A percentile compares a stretch with the other conserved stretches of the same genome.
phyloP scores from a whole-genome alignment of 2,113 vertebrate genomes.

The Lasiurus borealis region DNA sequence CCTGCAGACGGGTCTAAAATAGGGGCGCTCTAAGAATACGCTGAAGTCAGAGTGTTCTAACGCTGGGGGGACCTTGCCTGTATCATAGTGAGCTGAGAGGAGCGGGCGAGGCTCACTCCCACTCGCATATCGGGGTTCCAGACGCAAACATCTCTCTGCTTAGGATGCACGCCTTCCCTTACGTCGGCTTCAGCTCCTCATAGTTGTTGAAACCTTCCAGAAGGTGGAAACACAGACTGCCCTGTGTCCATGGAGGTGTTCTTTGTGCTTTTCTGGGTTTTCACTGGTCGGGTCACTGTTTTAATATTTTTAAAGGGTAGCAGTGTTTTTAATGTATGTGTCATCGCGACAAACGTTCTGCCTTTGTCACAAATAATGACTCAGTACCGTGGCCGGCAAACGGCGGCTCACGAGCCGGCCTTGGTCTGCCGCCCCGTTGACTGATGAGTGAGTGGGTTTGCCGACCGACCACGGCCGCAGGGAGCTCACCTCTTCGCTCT shows the following conservation, averaged over 20 bases:
- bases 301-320: conserved; percentile 28
- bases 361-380: background rate
- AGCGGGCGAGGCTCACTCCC: background rate
- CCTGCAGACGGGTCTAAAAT: background rate
- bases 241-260: background rate
- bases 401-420: too few species aligned
- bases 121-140: background rate
- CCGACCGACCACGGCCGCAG: too few species aligned
- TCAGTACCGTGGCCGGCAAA: background rate
- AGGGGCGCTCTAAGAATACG: conserved; percentile 8
- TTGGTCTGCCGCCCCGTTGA: too few species aligned
- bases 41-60: conserved; percentile 54
- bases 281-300: background rate
- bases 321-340: background rate
- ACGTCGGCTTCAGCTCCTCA: background rate
- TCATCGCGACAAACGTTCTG: accelerated
- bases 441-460: too few species aligned
- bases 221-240: conserved; percentile 12
- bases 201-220: background rate
- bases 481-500: too few species aligned
- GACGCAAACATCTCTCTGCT: background rate
- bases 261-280: conserved; percentile 21
- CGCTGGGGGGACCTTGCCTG: background rate
- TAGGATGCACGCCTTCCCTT: background rate
- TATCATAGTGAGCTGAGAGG: conserved; percentile 9